Evolutionary conservation across 2,797 vertebrate genomes (phyloP), one percentile per base, ranked within the genome.

Genomic region (Sebastes minor): DNA sequence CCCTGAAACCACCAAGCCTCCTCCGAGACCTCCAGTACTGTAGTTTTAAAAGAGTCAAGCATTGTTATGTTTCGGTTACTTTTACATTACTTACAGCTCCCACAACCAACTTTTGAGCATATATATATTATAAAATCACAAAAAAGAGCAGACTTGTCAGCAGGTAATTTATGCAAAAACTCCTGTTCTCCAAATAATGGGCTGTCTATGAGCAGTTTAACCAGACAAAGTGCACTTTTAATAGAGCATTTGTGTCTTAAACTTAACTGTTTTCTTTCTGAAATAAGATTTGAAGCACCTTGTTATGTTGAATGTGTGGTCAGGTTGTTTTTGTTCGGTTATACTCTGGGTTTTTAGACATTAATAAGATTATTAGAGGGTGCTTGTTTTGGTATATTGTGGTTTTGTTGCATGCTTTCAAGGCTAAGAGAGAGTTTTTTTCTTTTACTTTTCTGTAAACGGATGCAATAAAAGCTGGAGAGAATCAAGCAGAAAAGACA

Each of bases 1-100:
- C 71, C 87, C 76, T 75, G 60, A 83, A 90, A 79, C 70, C 16
- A 79, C 89, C 20, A 59, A 65, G 23, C 83, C 88, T 49, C 74
- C 86, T 86, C 79, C 33, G 81, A 77, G 81, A 93, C 86, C 85
- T 89, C 70, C 82, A 80, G 81, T 84, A 88, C 87, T 88, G 84
- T 92, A 84, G 78, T 49, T 75, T 63, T 81, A 75, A 87, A 82
- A 60, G 20, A 79, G 68, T 66, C 66, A 71, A 76, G 10, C 56
- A 62, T 76, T 64, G 57, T 79, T 70, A 66, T 57, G 11, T 71
- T 13, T 60, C 32, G 25, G 27, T 80, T 85, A 42, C 77, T 78
- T 87, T 71, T 49, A 22, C 69, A 73, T 68, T 64, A 81, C 63
- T 71, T 68, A 69, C 70, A 75, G 55, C 71, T 77, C 61, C 55